Base-by-base conservation (phyloP, 2,888 invertebrate genomes). In the Fragum sueziense region DNA sequence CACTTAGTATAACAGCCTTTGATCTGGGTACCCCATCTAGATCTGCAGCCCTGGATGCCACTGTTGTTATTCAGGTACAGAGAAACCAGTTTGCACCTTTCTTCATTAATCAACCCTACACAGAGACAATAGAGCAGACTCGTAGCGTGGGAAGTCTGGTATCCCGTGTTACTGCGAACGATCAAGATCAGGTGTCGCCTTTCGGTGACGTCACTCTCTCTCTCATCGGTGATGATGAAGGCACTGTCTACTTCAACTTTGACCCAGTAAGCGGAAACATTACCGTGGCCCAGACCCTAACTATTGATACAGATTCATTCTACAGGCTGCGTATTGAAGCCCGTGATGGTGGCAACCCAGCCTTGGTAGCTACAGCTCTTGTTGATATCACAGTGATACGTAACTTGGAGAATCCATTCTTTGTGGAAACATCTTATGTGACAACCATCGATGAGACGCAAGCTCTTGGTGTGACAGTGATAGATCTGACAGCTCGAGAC, bases 321-420 rank as follows among this genome's bases (percentile, higher is more conserved):
- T 91, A 91, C 74, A 84, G 89, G 86, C 80, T 91, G 29, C 83
- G 90, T 34, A 84, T 91, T 65, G 86, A 88, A n/a, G 91, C 89
- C 0, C 72, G 80, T 69, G 91, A 91, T 80, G 90, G 90, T 9
- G 91, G 91, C 7, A 84, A 59, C 31, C 91, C 91, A 7, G 72
- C 90, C 1, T 74, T 76, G 22, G 86, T 83, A 76, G 85, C 88
- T 14, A 88, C 87, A 33, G 84, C 88, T 9, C 78, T 87, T 20
- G 86, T 88, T 2, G 79, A 77, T 34, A 85, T 90, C 37, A 85
- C 79, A 34, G 87, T 90, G 2, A 74, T 79, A 20, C 71, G 88
- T 11, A 90, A 90, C 61, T 74, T 90, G 72, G 75, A 80, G 59
- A 70, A 75, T n/a, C 90, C 90, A 17, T 78, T 71, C 14, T 88